These are phyloP conservation scores for Tineola bisselliella DNA, from an alignment of 2,888 invertebrate genomes.

Conservation along the genomic window DNA sequence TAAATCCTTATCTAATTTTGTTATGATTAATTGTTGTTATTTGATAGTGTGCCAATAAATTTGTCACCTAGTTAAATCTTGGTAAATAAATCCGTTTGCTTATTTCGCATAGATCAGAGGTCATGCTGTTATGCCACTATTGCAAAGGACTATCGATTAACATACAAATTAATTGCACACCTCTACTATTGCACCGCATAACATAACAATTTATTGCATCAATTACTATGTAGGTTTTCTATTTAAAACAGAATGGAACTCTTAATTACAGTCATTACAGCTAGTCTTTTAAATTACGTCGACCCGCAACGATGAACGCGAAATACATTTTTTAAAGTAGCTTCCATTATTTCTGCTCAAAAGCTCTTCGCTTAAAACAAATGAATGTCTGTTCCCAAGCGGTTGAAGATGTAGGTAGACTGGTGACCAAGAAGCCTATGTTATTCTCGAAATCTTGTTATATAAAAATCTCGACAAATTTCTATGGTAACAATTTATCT, in stretches of 20 bases:
- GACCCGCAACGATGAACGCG: no score
- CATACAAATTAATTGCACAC: constrained; percentile 38
- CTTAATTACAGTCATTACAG: background rate
- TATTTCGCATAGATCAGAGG: constrained; percentile 29
- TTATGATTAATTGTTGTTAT: constrained; percentile 1
- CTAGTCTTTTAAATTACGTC: no score
- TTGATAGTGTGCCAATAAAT: constrained; percentile 3
- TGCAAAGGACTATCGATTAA: constrained; percentile 46
- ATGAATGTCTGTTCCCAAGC: no score
- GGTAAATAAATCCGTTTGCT: constrained; percentile 10
- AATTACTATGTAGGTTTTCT: constrained; percentile 22
- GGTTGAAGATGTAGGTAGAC: no score
- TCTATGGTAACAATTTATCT: no score
- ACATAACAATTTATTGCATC: constrained; percentile 27
- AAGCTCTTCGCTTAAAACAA: no score
- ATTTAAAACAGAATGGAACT: background rate
- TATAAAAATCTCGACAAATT: no score
- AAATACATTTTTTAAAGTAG: no score
- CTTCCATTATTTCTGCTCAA: no score
- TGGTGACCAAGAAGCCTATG: no score
- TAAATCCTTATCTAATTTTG: constrained; percentile 1
- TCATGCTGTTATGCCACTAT: constrained; percentile 40
- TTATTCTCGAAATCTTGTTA: no score
- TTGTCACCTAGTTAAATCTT: constrained; percentile 5
- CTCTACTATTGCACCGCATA: constrained; percentile 24